Evolutionary conservation across 2,113 vertebrate genomes (phyloP), one percentile per base, ranked within the genome.

Genomic region (Lophius piscatorius): DNA sequence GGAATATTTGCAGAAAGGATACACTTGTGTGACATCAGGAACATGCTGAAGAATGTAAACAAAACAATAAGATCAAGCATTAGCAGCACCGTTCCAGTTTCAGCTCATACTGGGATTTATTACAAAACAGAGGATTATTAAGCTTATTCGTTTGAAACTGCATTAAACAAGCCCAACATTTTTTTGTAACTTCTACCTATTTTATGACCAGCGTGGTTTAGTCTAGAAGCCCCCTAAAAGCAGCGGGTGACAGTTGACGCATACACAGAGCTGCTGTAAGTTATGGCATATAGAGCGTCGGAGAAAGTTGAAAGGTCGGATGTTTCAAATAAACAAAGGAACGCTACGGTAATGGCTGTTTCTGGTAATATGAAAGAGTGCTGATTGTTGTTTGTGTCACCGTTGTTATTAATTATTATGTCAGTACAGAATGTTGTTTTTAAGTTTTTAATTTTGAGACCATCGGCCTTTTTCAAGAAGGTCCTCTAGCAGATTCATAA

Each of bases 121-220:
- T 20, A 47, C 18, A 50, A 47, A 35, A 63, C 59, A 40, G 23
- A 24, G 56, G 66, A 78, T 83, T 83, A 86, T 78, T 73, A 69
- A 34, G 34, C 44, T 33, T 86, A 76, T 83, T 89, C 62, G 71
- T 85, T 81, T 78, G 68, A 68, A 85, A 77, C 55, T 16, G 71
- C 44, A 50, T 84, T 86, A 83, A 89, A 88, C 83, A 88, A 83
- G 63, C 68, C 64, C 0, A 57, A 42, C 60, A 61, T 81, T 83
- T 83, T 31, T 80, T 85, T 84, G 70, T 85, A 80, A 71, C 74
- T 88, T 89, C 74, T 76, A 83, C 80, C 81, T 78, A 42, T 90
- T 90, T 92, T 90, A 91, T 91, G 85, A 77, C 80, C 87, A 76
- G 70, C 60, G 75, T 84, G 84, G 85, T 91, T 91, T 91, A 88